Evolutionary conservation across 2,797 vertebrate genomes (phyloP).

Genomic region (Limosa lapponica): DNA sequence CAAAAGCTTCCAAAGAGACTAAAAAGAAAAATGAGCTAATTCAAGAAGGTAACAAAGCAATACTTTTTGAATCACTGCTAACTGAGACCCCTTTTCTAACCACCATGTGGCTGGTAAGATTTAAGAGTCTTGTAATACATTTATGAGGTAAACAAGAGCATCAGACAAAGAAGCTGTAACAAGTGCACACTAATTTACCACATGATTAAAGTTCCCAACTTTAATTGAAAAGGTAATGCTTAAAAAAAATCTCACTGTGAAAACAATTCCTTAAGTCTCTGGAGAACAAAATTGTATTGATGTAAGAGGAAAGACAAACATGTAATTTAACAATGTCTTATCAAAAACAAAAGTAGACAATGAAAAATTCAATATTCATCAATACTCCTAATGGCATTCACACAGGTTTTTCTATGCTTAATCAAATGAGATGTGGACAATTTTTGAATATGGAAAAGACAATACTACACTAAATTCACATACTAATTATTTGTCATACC

Average conservation of each 20-base stretch:
- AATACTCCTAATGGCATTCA: slow-evolving; percentile 36
- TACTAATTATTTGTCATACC: slow-evolving; percentile 44
- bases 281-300: slow-evolving; percentile 20
- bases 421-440: slow-evolving; percentile 52
- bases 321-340: background rate
- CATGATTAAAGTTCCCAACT: slow-evolving; percentile 24
- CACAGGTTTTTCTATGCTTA: slow-evolving; percentile 58
- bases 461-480: slow-evolving; percentile 31
- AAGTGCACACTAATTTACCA: slow-evolving; percentile 27
- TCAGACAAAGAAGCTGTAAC: slow-evolving; percentile 18
- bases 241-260: slow-evolving; percentile 8
- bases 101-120: background rate
- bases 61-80: background rate
- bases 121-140: background rate
- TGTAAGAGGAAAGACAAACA: slow-evolving; percentile 18
- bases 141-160: background rate
- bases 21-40: background rate
- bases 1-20: background rate
- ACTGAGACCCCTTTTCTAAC: background rate
- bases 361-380: slow-evolving; percentile 38
- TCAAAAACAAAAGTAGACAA: slow-evolving; percentile 27
- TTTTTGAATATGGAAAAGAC: slow-evolving; percentile 61
- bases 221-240: slow-evolving; percentile 21
- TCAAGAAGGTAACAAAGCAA: background rate
- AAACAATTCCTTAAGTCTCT: slow-evolving; percentile 40